Base-by-base conservation (phyloP, 2,888 invertebrate species). In the Fragum sueziense region DNA sequence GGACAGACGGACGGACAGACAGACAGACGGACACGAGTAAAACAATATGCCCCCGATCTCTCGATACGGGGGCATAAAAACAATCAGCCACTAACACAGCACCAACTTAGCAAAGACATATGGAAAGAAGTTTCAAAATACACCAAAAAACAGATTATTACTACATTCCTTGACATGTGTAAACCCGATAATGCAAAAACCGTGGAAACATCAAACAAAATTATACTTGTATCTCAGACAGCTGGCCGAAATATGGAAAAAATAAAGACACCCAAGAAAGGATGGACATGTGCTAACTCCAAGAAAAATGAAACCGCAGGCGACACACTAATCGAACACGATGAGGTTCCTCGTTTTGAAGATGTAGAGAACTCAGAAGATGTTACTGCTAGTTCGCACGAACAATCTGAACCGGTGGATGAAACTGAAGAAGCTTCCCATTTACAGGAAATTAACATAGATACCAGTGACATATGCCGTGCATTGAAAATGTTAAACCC, bases 61-160 rank as follows among this genome's bases (percentile, higher is more conserved):
- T n/a, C n/a, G n/a, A n/a, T n/a, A n/a, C n/a, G n/a, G n/a, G n/a
- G n/a, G n/a, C n/a, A n/a, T n/a, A n/a, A n/a, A n/a, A 22, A 67
- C 4, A 20, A 62, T 0, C 7, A 9, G 17, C 79, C 79, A 41
- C 61, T 74, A 3, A 79, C 79, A 25, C 17, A 59, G 33, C 51
- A 67, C 59, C 79, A 79, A 27, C 29, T 79, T 22, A 74, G 59
- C 27, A 78, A 76, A 47, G 68, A 69, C 14, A 62, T 78, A 20
- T 78, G 78, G 78, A 69, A 59, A 31, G 72, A 70, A 14, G 70
- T 70, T 1, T 54, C 33, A 11, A 54, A 54, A 22, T n/a, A 27
- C 29, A 7, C 41, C 3, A 69, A 70, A 70, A n/a, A n/a, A 47
- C 17, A 61, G 31, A 57, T 41, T 54, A 20, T 70, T 6, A 17